Conservation (phyloP, 2,888 invertebrate genomes). For the Matsumyia berberina region DNA sequence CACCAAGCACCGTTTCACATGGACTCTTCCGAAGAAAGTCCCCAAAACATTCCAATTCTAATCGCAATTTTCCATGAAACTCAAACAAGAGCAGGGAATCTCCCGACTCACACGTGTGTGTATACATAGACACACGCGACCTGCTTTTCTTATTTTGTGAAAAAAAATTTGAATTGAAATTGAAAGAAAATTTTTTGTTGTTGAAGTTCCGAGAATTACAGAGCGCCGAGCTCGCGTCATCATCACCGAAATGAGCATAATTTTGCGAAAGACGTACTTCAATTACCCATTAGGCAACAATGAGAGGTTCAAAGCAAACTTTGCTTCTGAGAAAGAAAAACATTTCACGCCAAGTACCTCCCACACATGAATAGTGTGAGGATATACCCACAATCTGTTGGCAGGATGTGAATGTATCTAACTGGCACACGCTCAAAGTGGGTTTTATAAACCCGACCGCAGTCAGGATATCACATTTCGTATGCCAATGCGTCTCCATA, state of each 20-base stretch:
- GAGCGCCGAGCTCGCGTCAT: background rate
- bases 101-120: background rate
- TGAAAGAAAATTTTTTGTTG: background rate
- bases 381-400: background rate
- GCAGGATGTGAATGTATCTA: background rate
- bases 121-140: background rate
- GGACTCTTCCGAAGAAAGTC: background rate
- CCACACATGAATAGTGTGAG: background rate
- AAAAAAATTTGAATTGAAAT: background rate
- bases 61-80: background rate
- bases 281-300: conserved; percentile 1
- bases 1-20: background rate
- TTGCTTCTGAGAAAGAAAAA: conserved; percentile 3
- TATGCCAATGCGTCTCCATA: conserved; percentile 21
- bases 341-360: conserved; percentile 9
- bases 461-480: background rate
- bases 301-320: background rate
- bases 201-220: background rate
- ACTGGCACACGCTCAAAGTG: conserved; percentile 10
- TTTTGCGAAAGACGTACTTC: conserved; percentile 8
- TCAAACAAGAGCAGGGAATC: background rate
- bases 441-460: background rate
- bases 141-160: background rate
- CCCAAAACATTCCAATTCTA: background rate
- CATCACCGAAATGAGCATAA: background rate